Evolutionary conservation across 2,797 vertebrate genomes (phyloP).

Genomic region (Sebastes diaconus): DNA sequence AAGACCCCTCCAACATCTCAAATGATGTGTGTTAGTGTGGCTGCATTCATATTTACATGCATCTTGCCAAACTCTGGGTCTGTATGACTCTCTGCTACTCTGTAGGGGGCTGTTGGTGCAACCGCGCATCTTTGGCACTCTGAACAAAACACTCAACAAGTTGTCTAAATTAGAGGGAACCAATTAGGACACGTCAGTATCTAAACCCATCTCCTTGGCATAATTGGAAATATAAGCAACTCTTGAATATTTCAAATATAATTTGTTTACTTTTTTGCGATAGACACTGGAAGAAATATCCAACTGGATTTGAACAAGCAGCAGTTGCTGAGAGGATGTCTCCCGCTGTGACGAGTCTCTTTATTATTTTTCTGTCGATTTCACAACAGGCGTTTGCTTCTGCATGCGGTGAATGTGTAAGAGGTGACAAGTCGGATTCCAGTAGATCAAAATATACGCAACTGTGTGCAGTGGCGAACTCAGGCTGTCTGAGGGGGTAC

Average conservation of each 20-base stretch:
- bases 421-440: not conserved
- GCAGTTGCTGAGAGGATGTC: constrained; percentile 2
- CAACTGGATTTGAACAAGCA: constrained; percentile 19
- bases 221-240: constrained; percentile 9
- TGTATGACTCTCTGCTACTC: constrained; percentile 1
- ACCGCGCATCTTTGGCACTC: constrained; percentile 5
- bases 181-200: constrained; percentile 40
- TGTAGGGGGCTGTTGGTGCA: not conserved
- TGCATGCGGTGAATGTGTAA: constrained; percentile 8
- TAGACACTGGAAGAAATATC: not conserved
- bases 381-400: not conserved
- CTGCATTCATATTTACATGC: not conserved
- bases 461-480: not conserved
- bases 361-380: not conserved
- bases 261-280: constrained; percentile 4
- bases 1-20: not conserved
- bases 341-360: constrained; percentile 16
- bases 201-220: constrained; percentile 21
- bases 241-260: constrained; percentile 10
- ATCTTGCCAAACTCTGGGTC: not conserved
- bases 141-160: constrained; percentile 20
- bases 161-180: constrained; percentile 37
- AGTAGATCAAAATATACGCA: not conserved
- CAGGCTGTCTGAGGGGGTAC: too few relatives aligned
- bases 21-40: constrained; percentile 1